phyloP scores from a whole-genome alignment of 2,113 vertebrate genomes.

The Sapayoa aenigma region DNA sequence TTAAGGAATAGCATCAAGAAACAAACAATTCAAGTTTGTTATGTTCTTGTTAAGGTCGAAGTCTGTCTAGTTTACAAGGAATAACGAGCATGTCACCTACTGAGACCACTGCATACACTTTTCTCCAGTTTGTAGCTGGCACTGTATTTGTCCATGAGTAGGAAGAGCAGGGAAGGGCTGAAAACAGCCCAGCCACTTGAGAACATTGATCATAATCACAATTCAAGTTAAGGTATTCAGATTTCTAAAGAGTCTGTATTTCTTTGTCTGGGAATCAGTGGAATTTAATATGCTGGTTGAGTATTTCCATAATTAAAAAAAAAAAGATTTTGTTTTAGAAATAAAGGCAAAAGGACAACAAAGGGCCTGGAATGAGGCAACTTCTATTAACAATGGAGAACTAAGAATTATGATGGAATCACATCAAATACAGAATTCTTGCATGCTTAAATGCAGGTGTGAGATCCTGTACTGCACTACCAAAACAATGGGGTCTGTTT shows the following conservation, averaged over 20 bases:
- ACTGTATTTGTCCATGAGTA: not conserved
- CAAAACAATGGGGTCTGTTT: not conserved
- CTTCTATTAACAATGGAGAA: not conserved
- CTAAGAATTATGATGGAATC: not conserved
- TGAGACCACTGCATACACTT: not conserved
- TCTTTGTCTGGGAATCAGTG: not conserved
- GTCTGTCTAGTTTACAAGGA: not conserved
- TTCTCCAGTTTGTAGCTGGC: not conserved
- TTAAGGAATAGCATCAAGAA: not conserved
- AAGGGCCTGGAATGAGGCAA: not conserved
- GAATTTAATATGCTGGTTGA: not conserved
- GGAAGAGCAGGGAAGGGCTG: not conserved
- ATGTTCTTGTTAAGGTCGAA: not conserved
- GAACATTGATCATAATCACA: rapidly evolving
- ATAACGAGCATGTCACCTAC: not conserved
- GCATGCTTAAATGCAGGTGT: not conserved
- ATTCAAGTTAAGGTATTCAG: not conserved
- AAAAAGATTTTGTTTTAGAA: not conserved
- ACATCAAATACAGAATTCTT: not conserved
- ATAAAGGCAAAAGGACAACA: not conserved
- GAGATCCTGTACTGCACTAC: not conserved
- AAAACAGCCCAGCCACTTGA: not conserved
- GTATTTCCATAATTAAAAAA: not conserved
- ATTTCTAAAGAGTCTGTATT: not conserved
- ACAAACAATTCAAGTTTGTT: not conserved